Base-by-base conservation (phyloP, 2,113 vertebrate species). In the Eptesicus fuscus region DNA sequence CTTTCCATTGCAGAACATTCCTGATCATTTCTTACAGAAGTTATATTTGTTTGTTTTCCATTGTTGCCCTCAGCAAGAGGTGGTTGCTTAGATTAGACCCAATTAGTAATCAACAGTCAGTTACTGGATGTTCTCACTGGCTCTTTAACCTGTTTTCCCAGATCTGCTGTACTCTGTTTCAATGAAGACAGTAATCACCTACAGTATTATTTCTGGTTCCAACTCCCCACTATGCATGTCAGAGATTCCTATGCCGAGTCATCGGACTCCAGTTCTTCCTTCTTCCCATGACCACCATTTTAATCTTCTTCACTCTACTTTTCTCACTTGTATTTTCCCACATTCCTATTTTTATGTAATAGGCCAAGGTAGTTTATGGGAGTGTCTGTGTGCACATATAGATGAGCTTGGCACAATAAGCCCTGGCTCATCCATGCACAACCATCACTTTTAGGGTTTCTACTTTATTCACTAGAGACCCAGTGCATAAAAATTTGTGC, bases 1-100 rank as follows among this genome's bases (percentile, higher is more conserved):
- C 71, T 93, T 94, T 56, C 65, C 69, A 77, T 51, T 90, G 80
- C 80, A 94, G 90, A 96, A 88, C 73, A 95, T 47, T 78, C 70
- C n/a, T 79, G 56, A 40, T 90, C 63, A 96, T 86, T 90, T 97
- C 74, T 83, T 71, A 78, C 67, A 74, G 82, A 95, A 95, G 61
- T 79, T 84, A 14, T 10, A 30, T 90, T 71, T 95, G 77, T 80
- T 96, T 94, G 49, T 74, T 94, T 95, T 89, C 94, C 69, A 37
- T 22, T 65, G 51, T 49, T 88, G 88, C 77, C 49, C 67, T 84
- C 84, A 90, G 13, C 47, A 76, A 92, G 82, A 83, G 67, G 40
- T 92, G 83, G 77, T 59, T 90, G 73, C 61, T 84, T 88, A 37
- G 61, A 88, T 23, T n/a, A n/a, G 63, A 69, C 51, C 40, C 32